Evolutionary conservation across 1,140 invertebrate species (phyloP).

Genomic region (Centruroides vittatus): DNA sequence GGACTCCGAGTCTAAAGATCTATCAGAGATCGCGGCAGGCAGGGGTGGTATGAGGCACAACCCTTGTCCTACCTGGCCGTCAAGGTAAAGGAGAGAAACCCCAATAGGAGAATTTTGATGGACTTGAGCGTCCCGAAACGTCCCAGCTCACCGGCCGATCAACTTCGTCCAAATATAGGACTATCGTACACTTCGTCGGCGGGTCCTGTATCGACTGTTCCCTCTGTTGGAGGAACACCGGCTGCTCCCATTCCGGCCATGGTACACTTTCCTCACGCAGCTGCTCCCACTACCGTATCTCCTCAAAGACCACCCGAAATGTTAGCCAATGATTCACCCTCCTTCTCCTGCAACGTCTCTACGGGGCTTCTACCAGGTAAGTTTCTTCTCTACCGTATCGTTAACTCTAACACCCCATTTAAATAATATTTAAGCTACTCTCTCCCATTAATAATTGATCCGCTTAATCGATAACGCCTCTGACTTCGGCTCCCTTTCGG

Average conservation of each 20-base stretch:
- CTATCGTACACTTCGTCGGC: not conserved
- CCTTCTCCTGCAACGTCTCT: not conserved
- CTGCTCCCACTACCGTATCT: not conserved
- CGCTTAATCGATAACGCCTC: too few species aligned
- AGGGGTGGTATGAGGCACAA: too few species aligned
- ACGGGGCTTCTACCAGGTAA: conserved; percentile 7
- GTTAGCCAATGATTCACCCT: too few species aligned
- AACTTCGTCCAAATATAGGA: conserved; percentile 37
- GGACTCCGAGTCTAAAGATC: too few species aligned
- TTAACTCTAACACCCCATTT: too few species aligned
- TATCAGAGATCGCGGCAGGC: too few species aligned
- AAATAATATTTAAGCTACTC: too few species aligned
- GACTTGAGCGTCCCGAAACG: conserved; percentile 30
- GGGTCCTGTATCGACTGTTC: not conserved
- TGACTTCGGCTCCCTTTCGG: too few species aligned
- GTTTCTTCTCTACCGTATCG: not conserved
- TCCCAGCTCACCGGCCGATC: conserved; percentile 61
- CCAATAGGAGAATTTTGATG: conserved; percentile 1
- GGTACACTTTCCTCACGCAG: conserved; percentile 8
- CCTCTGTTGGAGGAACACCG: not conserved
- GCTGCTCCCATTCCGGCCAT: conserved; percentile 2
- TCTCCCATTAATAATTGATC: too few species aligned
- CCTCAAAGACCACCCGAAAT: conserved; percentile 6
- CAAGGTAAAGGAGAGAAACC: not conserved
- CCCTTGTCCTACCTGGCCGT: too few species aligned